A percentile compares a stretch with the other conserved stretches of the same genome.
Evolutionary conservation across 35 echinoderm and acorn worm species (phyloP).

Genomic region (Anneissia japonica): DNA sequence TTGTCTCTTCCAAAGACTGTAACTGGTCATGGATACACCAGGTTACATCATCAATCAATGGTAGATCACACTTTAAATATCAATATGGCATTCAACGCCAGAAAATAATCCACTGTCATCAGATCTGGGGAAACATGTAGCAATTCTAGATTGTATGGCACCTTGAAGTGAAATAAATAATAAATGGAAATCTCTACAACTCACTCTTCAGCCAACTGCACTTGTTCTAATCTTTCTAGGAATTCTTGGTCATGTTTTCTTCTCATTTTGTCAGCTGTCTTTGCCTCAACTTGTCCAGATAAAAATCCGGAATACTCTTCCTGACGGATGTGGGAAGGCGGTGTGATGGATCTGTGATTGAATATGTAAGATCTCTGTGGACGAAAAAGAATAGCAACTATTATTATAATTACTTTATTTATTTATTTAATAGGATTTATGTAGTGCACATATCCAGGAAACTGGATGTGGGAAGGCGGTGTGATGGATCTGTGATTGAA

Average conservation of each 20-base stretch:
- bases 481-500: conserved; percentile 75
- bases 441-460: no score
- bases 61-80: no score
- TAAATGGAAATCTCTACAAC: no score
- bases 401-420: neutral
- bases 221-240: conserved; percentile 90
- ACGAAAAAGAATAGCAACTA: neutral
- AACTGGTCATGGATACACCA: no score
- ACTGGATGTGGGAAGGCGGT: conserved; percentile 53
- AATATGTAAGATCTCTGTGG: conserved; percentile 93
- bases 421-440: no score
- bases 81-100: no score
- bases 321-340: conserved; percentile 57
- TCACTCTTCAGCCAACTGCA: conserved; percentile 94
- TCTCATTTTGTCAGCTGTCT: conserved; percentile 34
- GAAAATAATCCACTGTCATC: no score
- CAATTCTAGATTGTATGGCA: no score
- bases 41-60: no score
- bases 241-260: conserved; percentile 81
- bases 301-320: conserved; percentile 71
- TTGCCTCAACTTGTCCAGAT: conserved; percentile 69
- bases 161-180: no score
- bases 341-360: conserved; percentile 64
- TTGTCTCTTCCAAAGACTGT: no score
- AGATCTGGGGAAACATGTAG: no score